Conservation (phyloP, 2,888 invertebrate species). For the Amiota communis region DNA sequence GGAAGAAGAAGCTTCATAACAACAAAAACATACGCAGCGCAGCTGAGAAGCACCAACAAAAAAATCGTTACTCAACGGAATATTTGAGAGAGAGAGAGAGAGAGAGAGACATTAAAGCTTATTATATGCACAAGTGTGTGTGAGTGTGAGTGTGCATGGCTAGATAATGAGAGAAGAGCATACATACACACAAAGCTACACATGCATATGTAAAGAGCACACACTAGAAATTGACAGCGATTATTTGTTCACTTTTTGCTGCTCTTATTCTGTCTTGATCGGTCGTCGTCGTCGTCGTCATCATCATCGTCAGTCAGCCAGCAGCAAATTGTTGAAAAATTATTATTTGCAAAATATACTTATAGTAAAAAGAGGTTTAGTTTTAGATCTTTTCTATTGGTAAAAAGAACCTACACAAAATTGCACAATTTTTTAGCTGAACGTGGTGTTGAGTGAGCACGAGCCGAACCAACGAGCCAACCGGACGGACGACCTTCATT, state of each 20-base stretch:
- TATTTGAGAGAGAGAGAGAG: too few relatives aligned
- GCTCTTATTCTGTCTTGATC: constrained; percentile 30
- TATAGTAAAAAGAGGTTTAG: too few relatives aligned
- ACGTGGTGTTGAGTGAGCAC: not conserved
- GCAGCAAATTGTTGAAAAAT: constrained; percentile 2
- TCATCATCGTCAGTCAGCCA: not conserved
- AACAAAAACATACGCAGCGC: not conserved
- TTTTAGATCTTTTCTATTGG: too few relatives aligned
- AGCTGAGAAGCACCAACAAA: constrained; percentile 3
- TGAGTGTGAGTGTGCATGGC: too few relatives aligned
- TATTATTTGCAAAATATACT: too few relatives aligned
- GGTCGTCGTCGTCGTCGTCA: constrained; percentile 44
- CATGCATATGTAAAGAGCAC: not conserved
- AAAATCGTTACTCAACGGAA: too few relatives aligned
- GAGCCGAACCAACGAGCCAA: not conserved
- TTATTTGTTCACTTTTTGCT: constrained; percentile 37
- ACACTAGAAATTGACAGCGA: constrained; percentile 8
- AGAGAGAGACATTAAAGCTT: too few relatives aligned
- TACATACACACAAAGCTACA: not conserved
- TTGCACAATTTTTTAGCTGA: not conserved
- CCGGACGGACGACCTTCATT: not conserved
- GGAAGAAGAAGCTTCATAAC: not conserved
- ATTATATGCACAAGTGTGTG: too few relatives aligned
- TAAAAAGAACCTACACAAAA: not conserved
- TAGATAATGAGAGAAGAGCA: not conserved